Base-by-base conservation (phyloP, 2,113 vertebrate species). In the Eurypyga helias region DNA sequence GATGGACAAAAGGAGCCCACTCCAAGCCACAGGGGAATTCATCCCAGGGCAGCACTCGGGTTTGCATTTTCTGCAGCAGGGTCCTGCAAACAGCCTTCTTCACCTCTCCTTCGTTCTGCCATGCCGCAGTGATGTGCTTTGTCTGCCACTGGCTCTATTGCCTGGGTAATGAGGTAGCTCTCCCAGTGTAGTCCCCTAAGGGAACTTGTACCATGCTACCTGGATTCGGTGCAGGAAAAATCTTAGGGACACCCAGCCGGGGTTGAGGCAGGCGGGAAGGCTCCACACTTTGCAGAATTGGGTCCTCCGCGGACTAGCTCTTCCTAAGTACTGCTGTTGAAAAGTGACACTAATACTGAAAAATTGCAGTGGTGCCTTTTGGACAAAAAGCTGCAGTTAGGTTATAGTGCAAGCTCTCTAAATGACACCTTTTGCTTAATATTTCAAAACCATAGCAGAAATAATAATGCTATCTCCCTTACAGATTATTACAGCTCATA, bases 121-220 rank as follows among this genome's bases (percentile, higher is more conserved):
- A 3, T 3, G 2, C 11, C 11, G 1, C 4, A 7, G 9, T 1
- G 0, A 28, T n/a, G 29, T 16, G 9, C 36, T 81, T 57, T 21
- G 10, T 16, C 58, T 57, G 14, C 41, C 21, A 11, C 11, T 19
- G 26, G 6, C 13, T 61, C 45, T 19, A 2, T 49, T 57, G 38
- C 23, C 25, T 18, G 11, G 2, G 1, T 29, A 21, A 4, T 36
- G 58, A 38, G 9, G 15, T 26, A 45, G 20, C 3, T 66, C 17
- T 43, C 51, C 17, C n/a, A 4, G 16, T 0, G 0, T 3, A 6
- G 6, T 23, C 11, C 7, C 15, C 4, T 17, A 31, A 33, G 10
- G 9, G 11, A 38, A 3, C 12, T 52, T 38, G 25, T 0, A 3
- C 10, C 1, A 0, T 28, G 6, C 11, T 61, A 31, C 8, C 23